These are phyloP conservation scores for Himantopus leucocephalus DNA, from an alignment of 2,113 vertebrate species.

Conservation along the genomic window DNA sequence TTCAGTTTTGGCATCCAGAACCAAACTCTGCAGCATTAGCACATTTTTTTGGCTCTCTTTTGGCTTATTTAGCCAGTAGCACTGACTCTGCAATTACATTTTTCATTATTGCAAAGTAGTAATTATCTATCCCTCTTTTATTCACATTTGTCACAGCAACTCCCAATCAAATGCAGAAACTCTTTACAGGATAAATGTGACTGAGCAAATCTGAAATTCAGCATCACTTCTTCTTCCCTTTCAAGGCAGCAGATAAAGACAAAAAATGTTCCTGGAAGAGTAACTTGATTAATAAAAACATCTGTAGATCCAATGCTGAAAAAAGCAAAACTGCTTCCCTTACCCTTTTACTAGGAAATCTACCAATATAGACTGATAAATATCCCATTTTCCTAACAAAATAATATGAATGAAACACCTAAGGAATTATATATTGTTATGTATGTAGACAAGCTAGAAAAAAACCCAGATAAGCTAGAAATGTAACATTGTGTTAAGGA, in stretches of 20 bases:
- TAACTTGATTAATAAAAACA: constrained; percentile 11
- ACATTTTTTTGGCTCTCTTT: neutral
- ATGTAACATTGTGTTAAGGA: neutral
- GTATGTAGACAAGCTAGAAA: neutral
- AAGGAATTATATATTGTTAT: neutral
- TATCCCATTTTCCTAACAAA: neutral
- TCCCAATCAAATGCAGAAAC: neutral
- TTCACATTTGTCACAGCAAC: neutral
- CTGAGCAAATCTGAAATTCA: neutral
- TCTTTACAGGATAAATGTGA: neutral
- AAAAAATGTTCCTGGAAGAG: neutral
- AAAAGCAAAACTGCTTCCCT: neutral
- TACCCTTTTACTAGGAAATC: neutral
- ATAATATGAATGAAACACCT: neutral
- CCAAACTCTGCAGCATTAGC: neutral
- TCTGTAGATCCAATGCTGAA: neutral
- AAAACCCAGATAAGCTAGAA: neutral
- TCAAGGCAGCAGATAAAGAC: neutral
- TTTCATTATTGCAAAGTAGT: neutral
- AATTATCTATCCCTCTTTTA: constrained; percentile 16
- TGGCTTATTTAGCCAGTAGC: constrained; percentile 13
- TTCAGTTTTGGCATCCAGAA: constrained; percentile 2
- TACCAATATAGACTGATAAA: neutral
- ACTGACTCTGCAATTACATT: constrained; percentile 14
- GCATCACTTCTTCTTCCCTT: neutral